These are phyloP conservation scores for Hermetia illucens DNA, from an alignment of 1,140 invertebrate species.

Conservation along the genomic window DNA sequence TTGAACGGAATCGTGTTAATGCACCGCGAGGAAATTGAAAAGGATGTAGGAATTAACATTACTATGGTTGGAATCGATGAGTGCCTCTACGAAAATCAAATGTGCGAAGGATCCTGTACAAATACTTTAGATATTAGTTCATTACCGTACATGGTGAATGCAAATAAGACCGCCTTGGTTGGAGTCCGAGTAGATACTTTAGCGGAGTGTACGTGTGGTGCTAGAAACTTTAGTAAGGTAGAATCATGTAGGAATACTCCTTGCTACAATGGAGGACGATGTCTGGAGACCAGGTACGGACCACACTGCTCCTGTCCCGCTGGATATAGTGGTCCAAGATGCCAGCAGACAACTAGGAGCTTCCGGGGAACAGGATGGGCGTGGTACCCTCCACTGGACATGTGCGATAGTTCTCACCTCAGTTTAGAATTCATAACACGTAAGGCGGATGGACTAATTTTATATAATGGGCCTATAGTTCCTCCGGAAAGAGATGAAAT, in stretches of 20 bases:
- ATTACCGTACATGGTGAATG: constrained; percentile 88
- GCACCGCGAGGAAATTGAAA: constrained; percentile 87
- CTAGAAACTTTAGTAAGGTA: constrained; percentile 74
- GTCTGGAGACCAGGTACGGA: constrained; percentile 75
- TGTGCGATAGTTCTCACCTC: constrained; percentile 90
- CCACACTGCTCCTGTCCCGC: constrained; percentile 77
- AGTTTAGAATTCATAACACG: constrained; percentile 90
- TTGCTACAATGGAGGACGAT: constrained; percentile 90
- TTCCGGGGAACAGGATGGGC: constrained; percentile 89
- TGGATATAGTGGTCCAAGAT: constrained; percentile 86
- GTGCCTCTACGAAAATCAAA: constrained; percentile 87
- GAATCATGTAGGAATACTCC: constrained; percentile 80
- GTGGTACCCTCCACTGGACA: constrained; percentile 88
- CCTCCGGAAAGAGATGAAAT: constrained; percentile 78
- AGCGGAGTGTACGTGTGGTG: constrained; percentile 82
- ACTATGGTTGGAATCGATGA: constrained; percentile 97
- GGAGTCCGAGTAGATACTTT: constrained; percentile 80
- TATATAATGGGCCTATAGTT: constrained; percentile 94
- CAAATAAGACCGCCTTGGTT: constrained; percentile 89
- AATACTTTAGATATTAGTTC: constrained; percentile 80
- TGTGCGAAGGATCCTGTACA: constrained; percentile 91
- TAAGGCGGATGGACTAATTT: constrained; percentile 76
- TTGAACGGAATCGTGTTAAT: constrained; percentile 89
- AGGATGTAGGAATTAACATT: constrained; percentile 85
- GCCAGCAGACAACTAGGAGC: constrained; percentile 87